Evolutionary conservation across 2,888 invertebrate species (phyloP).

Genomic region (Sepioteuthis lessoniana): DNA sequence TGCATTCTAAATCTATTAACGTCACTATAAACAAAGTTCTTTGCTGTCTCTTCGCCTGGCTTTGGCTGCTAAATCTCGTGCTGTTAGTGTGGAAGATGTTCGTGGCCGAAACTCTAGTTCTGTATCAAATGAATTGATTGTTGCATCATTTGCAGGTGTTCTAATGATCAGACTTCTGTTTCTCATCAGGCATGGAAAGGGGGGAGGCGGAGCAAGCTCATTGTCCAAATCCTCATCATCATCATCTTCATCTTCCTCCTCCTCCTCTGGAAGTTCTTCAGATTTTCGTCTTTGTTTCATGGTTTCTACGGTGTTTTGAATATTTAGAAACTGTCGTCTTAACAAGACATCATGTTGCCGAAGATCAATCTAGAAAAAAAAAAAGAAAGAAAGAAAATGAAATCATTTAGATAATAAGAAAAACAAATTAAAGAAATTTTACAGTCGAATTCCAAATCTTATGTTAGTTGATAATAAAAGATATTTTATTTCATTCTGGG

Average conservation of each 20-base stretch:
- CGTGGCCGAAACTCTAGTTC: slow-evolving; percentile 59
- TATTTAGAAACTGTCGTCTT: slow-evolving; percentile 67
- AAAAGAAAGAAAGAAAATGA: not conserved
- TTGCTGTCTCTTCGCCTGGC: slow-evolving; percentile 68
- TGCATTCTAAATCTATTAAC: not conserved
- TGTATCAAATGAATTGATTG: slow-evolving; percentile 6
- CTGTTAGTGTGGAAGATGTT: slow-evolving; percentile 68
- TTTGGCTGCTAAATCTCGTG: slow-evolving; percentile 66
- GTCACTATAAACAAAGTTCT: slow-evolving; percentile 55
- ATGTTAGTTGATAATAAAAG: no score
- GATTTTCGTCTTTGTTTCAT: slow-evolving; percentile 51
- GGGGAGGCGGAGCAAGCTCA: not conserved
- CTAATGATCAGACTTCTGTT: slow-evolving; percentile 36
- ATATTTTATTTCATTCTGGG: no score
- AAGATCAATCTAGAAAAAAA: slow-evolving; percentile 61
- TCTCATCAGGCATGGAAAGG: slow-evolving; percentile 14
- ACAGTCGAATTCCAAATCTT: no score
- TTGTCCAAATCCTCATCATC: slow-evolving; percentile 53
- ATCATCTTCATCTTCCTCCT: slow-evolving; percentile 52
- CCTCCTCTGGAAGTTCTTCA: slow-evolving; percentile 14
- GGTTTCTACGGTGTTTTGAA: slow-evolving; percentile 64
- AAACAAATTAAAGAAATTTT: not conserved
- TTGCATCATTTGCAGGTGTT: not conserved
- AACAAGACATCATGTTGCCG: slow-evolving; percentile 68
- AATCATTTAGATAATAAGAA: not conserved